These are phyloP conservation scores for Harpagifer antarcticus DNA, from an alignment of 2,797 vertebrate species.

Conservation along the genomic window DNA sequence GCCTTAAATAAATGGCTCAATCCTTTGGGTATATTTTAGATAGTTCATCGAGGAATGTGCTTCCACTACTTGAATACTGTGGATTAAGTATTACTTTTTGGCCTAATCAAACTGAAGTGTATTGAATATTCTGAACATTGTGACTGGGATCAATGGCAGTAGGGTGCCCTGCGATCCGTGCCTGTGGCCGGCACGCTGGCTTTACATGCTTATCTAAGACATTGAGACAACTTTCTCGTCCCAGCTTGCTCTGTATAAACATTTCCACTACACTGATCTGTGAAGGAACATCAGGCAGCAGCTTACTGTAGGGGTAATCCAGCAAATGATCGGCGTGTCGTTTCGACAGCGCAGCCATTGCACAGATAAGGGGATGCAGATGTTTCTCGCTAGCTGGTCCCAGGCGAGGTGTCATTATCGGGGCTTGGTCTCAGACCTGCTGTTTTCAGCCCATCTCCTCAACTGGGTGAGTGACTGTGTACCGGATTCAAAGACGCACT, in stretches of 20 bases:
- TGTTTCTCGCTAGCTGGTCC: slow-evolving; percentile 73
- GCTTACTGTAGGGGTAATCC: slow-evolving; percentile 76
- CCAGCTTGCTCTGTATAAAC: slow-evolving; percentile 61
- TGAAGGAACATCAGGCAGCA: slow-evolving; percentile 71
- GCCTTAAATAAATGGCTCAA: slow-evolving; percentile 48
- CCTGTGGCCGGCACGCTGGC: slow-evolving; percentile 37
- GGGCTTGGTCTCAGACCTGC: slow-evolving; percentile 68
- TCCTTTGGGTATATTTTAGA: slow-evolving; percentile 37
- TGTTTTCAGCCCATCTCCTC: slow-evolving; percentile 71
- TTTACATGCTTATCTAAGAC: slow-evolving; percentile 70
- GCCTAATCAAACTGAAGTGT: slow-evolving; percentile 44
- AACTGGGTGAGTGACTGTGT: slow-evolving; percentile 66
- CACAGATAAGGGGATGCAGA: slow-evolving; percentile 80
- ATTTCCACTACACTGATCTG: slow-evolving; percentile 76
- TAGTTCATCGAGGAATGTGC: slow-evolving; percentile 31
- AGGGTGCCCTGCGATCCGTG: slow-evolving; percentile 36
- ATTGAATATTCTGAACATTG: slow-evolving; percentile 39
- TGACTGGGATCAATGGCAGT: slow-evolving; percentile 50
- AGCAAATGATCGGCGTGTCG: slow-evolving; percentile 71
- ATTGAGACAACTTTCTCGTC: slow-evolving; percentile 53
- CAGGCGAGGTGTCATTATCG: slow-evolving; percentile 75
- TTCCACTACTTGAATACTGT: slow-evolving; percentile 28
- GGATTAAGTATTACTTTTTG: slow-evolving; percentile 33
- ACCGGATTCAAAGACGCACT: slow-evolving; percentile 62
- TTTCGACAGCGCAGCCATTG: slow-evolving; percentile 68